phyloP scores from a whole-genome alignment of 2,888 invertebrate species.

The Tinea semifulvella region DNA sequence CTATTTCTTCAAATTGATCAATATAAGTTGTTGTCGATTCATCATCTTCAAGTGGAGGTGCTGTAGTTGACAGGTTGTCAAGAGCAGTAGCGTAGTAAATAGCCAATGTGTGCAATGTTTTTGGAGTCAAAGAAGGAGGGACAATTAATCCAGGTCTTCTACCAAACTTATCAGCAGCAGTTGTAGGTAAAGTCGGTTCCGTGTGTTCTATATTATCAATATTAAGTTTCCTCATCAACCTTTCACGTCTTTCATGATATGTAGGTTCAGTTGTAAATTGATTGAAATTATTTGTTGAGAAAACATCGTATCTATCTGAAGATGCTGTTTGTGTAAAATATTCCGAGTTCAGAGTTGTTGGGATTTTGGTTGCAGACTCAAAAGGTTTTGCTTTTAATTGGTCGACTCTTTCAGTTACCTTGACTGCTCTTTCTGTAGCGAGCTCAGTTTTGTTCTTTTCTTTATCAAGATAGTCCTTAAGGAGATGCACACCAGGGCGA shows the following conservation, averaged over 20 bases:
- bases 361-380: conserved; percentile 54
- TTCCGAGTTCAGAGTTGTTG: conserved; percentile 36
- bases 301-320: conserved; percentile 35
- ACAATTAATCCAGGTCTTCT: conserved; percentile 72
- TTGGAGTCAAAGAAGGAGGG: conserved; percentile 79
- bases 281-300: conserved; percentile 29
- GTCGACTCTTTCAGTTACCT: conserved; percentile 35
- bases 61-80: conserved; percentile 62
- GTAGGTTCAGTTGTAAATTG: conserved; percentile 41
- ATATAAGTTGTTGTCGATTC: conserved; percentile 38
- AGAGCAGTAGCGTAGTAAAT: conserved; percentile 80
- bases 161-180: conserved; percentile 54
- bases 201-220: conserved; percentile 56
- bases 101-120: conserved; percentile 80
- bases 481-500: conserved; percentile 51
- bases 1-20: conserved; percentile 46
- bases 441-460: conserved; percentile 44
- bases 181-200: conserved; percentile 43
- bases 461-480: conserved; percentile 46
- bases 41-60: conserved; percentile 34
- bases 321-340: conserved; percentile 33
- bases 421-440: conserved; percentile 34
- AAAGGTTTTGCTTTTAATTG: conserved; percentile 34
- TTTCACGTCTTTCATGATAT: conserved; percentile 73
- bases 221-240: conserved; percentile 75